phyloP scores from a whole-genome alignment of 1,140 invertebrate species.

The Atta texana region DNA sequence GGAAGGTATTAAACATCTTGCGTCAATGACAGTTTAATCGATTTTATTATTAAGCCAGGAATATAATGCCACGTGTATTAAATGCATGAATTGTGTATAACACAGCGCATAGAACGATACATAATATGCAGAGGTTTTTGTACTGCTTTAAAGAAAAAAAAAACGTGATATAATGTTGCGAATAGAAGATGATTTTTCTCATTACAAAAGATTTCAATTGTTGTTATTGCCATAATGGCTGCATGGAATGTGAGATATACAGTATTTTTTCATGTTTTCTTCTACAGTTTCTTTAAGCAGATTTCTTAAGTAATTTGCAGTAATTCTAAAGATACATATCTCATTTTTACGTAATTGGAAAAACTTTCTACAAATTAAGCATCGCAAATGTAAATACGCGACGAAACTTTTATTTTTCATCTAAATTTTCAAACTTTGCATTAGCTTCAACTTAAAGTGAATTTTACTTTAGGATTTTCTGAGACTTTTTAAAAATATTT shows the following conservation, averaged over 20 bases:
- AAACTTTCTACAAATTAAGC: not conserved
- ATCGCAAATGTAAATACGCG: not conserved
- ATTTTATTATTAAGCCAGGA: constrained; percentile 43
- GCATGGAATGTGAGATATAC: no score
- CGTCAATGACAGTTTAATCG: constrained; percentile 53
- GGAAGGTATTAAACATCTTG: constrained; percentile 30
- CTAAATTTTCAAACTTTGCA: not conserved
- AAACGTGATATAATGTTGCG: not conserved
- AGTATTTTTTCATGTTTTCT: not conserved
- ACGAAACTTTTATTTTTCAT: constrained; percentile 1
- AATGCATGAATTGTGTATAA: not conserved
- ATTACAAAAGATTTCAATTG: constrained; percentile 18
- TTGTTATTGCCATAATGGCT: not conserved
- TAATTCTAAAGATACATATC: not conserved
- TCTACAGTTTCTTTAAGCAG: not conserved
- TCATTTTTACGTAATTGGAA: constrained; percentile 1
- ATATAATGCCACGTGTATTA: constrained; percentile 37
- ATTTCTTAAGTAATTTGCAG: constrained; percentile 14
- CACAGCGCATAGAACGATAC: not conserved
- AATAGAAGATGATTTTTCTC: constrained; percentile 5
- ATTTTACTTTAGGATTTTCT: not conserved
- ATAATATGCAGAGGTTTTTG: not conserved
- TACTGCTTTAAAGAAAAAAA: not conserved
- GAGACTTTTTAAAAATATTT: not conserved
- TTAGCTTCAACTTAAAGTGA: not conserved